Evolutionary conservation across 2,888 invertebrate genomes (phyloP), one percentile per base, ranked within the genome.

Genomic region (Tipula confusa): DNA sequence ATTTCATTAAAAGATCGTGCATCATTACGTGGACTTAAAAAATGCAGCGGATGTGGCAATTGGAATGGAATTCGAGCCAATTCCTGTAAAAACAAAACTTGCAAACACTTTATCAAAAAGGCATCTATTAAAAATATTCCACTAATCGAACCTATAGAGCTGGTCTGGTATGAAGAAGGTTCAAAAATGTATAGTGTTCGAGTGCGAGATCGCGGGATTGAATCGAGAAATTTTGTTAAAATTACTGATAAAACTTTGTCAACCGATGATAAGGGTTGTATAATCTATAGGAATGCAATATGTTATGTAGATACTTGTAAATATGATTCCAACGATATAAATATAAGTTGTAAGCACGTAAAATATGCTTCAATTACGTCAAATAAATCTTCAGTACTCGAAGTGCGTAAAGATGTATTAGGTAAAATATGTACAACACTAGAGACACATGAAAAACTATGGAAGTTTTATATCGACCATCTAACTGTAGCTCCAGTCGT

Each of bases 61-160:
- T 92, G 92, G 85, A 96, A 95, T 88, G 95, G 95, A 1, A 94
- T 94, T 0, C 90, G 95, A 83, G 93, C 94, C n/a, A 90, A 92
- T 28, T 91, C 91, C 85, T 95, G 95, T 87, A 94, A 94, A 88
- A 95, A 94, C 87, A 93, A 93, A 87, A 89, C 91, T 13, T 95
- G 95, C 87, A 92, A 92, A n/a, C 64, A 85, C 13, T 28, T 29
- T n/a, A n/a, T 83, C 13, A 83, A 43, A 9, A 48, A n/a, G 9
- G 11, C 48, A 29, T 29, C 33, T 9, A 64, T 80, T 28, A 79
- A 83, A 83, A 83, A 15, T 15, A 48, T 33, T 43, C 86, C 86
- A 0, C 87, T 82, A 48, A n/a, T 87, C 79, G 88, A 89, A 84
- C 87, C 87, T 0, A 86, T 89, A 6, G 86, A 88, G 87, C 90